Conservation (phyloP, 2,113 vertebrate genomes). For the Laticauda laticaudata region DNA sequence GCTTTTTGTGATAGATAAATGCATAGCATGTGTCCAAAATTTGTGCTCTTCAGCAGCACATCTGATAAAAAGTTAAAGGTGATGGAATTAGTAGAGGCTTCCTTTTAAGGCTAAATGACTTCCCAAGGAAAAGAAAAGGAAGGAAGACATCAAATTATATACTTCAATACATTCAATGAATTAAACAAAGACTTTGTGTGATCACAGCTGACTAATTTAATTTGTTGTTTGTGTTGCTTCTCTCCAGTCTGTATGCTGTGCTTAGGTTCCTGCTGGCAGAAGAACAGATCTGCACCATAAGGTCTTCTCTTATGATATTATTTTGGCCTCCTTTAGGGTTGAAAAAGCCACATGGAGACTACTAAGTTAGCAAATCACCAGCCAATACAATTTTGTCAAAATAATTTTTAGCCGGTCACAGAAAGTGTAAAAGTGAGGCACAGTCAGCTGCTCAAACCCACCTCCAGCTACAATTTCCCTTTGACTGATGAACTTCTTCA, state of each 20-base stretch:
- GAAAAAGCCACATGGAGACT: neutral
- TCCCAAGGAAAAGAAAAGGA: neutral
- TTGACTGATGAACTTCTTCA: neutral
- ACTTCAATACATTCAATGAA: neutral
- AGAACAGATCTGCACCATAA: neutral
- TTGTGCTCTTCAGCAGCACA: neutral
- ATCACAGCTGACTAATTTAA: neutral
- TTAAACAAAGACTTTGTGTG: neutral
- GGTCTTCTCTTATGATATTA: neutral
- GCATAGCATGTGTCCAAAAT: neutral
- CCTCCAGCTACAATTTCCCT: neutral
- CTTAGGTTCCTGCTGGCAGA: neutral
- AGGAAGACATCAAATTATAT: neutral
- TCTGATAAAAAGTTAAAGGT: neutral
- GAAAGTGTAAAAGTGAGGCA: neutral
- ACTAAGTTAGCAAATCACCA: neutral
- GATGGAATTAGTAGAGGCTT: neutral
- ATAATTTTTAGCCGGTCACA: neutral
- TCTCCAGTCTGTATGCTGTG: neutral
- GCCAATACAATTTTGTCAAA: neutral
- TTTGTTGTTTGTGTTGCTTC: neutral
- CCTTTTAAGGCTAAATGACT: neutral
- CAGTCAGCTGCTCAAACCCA: neutral
- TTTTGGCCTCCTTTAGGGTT: neutral
- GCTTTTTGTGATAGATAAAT: neutral